Percentiles rank a stretch among this genome's conserved stretches.
Conservation (phyloP, 2,888 invertebrate species). For the Agelastica alni region DNA sequence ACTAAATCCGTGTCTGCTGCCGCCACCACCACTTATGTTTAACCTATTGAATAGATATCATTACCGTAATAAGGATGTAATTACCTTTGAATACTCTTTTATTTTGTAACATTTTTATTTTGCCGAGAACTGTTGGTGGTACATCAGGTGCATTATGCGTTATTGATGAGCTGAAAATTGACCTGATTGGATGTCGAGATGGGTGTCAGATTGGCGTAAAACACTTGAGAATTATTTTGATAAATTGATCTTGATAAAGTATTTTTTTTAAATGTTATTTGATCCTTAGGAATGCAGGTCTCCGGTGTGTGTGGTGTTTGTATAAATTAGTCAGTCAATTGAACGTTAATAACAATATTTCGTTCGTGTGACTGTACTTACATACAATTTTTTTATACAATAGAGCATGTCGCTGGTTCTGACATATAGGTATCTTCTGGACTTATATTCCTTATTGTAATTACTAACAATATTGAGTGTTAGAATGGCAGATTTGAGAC, state of each 20-base stretch:
- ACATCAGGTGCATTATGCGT: constrained; percentile 27
- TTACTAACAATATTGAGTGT: too few relatives aligned
- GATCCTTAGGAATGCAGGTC: constrained; percentile 5
- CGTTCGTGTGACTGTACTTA: too few relatives aligned
- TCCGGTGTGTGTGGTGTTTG: neutral
- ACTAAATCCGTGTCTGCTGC: constrained; percentile 4
- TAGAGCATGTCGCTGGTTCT: too few relatives aligned
- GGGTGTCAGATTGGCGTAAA: constrained; percentile 24
- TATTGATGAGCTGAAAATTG: constrained; percentile 26
- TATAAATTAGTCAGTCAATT: constrained; percentile 5
- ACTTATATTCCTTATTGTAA: too few relatives aligned
- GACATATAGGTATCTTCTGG: too few relatives aligned
- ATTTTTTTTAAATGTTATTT: constrained; percentile 18
- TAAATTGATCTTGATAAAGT: constrained; percentile 23
- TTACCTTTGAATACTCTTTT: constrained; percentile 16
- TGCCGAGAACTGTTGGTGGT: constrained; percentile 4
- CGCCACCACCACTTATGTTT: neutral
- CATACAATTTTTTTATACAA: too few relatives aligned
- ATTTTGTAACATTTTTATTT: constrained; percentile 9
- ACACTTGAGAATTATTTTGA: constrained; percentile 22
- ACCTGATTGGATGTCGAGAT: constrained; percentile 24
- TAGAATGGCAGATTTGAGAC: too few relatives aligned
- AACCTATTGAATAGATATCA: constrained; percentile 3
- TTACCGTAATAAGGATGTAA: constrained; percentile 18
- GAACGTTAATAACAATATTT: constrained; percentile 3